Evolutionary conservation across 2,797 vertebrate species (phyloP).

Genomic region (Nyctibius grandis): DNA sequence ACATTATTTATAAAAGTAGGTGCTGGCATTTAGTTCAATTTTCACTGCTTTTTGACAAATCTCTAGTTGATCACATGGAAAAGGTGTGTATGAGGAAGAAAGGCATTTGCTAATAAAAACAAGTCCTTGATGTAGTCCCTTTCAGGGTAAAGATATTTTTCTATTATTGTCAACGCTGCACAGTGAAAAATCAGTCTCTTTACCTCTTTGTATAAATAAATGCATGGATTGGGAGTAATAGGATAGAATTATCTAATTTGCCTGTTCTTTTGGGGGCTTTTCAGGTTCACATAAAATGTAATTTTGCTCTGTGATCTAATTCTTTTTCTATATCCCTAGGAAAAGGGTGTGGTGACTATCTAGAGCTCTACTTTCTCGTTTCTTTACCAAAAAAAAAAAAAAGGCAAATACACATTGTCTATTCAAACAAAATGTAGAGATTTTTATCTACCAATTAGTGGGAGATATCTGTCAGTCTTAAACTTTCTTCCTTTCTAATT

Average conservation of each 20-base stretch:
- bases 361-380: not conserved
- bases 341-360: not conserved
- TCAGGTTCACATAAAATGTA: not conserved
- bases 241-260: not conserved
- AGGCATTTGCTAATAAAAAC: not conserved
- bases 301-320: not conserved
- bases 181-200: not conserved
- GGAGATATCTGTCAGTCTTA: not conserved
- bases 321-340: not conserved
- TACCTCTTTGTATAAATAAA: not conserved
- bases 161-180: not conserved
- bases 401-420: not conserved
- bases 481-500: constrained; percentile 48
- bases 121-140: not conserved
- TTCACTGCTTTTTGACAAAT: not conserved
- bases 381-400: not conserved
- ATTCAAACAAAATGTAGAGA: not conserved
- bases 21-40: not conserved
- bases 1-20: not conserved
- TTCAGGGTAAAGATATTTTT: not conserved
- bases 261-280: not conserved
- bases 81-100: not conserved
- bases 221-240: not conserved
- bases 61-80: not conserved
- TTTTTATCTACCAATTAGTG: not conserved